These are phyloP conservation scores for Poeciliopsis presidionis DNA, from an alignment of 2,797 vertebrate genomes.

Conservation along the genomic window DNA sequence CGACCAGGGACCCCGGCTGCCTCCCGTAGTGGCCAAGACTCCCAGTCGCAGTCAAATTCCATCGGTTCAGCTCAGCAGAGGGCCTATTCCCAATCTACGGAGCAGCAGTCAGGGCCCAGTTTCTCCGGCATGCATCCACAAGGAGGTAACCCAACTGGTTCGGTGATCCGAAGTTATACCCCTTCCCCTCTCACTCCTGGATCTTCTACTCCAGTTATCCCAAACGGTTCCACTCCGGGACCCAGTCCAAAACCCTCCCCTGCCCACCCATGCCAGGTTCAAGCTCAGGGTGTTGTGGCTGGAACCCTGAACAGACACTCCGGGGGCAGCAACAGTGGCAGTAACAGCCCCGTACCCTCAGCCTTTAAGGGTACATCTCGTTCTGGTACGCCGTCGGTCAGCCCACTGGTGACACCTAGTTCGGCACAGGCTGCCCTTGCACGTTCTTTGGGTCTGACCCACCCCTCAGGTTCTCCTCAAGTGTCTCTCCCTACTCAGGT, in stretches of 20 bases:
- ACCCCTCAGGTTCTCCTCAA: conserved; percentile 84
- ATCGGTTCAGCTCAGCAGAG: conserved; percentile 68
- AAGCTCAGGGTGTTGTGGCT: conserved; percentile 58
- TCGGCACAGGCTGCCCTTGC: conserved; percentile 78
- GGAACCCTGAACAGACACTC: conserved; percentile 70
- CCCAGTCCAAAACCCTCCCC: conserved; percentile 78
- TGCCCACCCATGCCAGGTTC: conserved; percentile 62
- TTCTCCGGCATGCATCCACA: conserved; percentile 81
- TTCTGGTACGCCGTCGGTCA: conserved; percentile 83
- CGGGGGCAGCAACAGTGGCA: conserved; percentile 74
- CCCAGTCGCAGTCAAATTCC: conserved; percentile 75
- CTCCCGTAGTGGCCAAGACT: conserved; percentile 79
- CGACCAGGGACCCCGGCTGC: conserved; percentile 79
- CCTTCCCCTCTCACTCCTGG: conserved; percentile 76
- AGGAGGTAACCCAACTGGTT: conserved; percentile 80
- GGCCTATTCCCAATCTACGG: conserved; percentile 82
- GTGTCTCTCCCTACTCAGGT: conserved; percentile 85
- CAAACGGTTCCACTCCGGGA: conserved; percentile 64
- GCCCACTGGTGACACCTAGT: conserved; percentile 82
- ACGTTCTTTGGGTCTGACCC: conserved; percentile 81
- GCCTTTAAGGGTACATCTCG: conserved; percentile 92
- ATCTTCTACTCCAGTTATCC: conserved; percentile 82
- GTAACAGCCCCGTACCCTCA: conserved; percentile 89
- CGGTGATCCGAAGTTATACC: conserved; percentile 87
- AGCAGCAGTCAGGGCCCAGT: conserved; percentile 79